Conservation (phyloP, 2,113 vertebrate species). For the Eolophus roseicapilla region DNA sequence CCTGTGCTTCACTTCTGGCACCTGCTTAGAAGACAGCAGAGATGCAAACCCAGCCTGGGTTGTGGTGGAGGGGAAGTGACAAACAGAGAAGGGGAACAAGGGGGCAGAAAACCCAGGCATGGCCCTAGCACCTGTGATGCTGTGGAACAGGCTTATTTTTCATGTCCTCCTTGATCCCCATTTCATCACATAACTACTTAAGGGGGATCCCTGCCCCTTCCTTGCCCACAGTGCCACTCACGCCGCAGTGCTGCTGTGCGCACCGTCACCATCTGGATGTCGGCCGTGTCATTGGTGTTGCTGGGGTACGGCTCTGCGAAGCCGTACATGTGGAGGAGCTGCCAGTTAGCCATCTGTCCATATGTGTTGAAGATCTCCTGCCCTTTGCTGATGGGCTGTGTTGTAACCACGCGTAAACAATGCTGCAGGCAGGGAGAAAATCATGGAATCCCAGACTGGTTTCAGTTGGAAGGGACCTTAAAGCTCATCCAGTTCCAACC, state of each 20-base stretch:
- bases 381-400: conserved; percentile 75
- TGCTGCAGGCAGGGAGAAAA: conserved; percentile 72
- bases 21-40: conserved; percentile 57
- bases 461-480: neutral
- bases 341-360: conserved; percentile 94
- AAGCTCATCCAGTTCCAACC: neutral
- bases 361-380: conserved; percentile 96
- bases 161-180: rapidly evolving
- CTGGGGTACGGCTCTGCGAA: conserved; percentile 83
- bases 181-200: neutral
- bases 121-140: neutral
- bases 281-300: conserved; percentile 86
- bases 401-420: conserved; percentile 85
- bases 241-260: conserved; percentile 78
- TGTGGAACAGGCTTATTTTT: neutral
- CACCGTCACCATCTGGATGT: conserved; percentile 84
- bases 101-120: neutral
- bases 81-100: too few relatives aligned
- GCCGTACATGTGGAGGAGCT: conserved; percentile 96
- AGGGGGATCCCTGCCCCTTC: neutral
- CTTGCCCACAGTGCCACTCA: neutral
- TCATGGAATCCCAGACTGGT: neutral
- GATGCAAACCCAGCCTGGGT: rapidly evolving
- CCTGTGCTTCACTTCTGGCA: conserved; percentile 61
- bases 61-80: too few relatives aligned